Percentiles rank a stretch among this genome's conserved stretches.
These are phyloP conservation scores for Theristus sp. DNA, from an alignment of 2,888 invertebrate species.

Conservation along the genomic window DNA sequence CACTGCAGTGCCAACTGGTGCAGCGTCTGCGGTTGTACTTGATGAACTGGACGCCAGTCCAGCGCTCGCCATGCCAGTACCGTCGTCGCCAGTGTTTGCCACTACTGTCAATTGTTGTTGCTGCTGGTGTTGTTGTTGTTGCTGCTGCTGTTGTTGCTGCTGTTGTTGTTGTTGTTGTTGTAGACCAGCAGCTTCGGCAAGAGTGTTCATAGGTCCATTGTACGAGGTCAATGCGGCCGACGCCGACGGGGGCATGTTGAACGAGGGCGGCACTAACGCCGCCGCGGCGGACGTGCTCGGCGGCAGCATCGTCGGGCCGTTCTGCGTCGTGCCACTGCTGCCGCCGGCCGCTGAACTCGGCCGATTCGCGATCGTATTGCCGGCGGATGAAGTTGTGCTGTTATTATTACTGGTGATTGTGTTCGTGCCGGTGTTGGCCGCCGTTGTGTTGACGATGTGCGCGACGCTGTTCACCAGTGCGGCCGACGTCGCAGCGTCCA, in stretches of 20 bases:
- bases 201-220: neutral
- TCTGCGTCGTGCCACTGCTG: neutral
- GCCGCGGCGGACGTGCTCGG: neutral
- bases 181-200: neutral
- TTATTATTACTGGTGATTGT: too few species aligned
- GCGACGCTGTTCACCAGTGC: too few species aligned
- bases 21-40: too few species aligned
- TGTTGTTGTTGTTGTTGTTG: slow-evolving; percentile 2
- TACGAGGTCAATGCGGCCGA: neutral
- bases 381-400: neutral
- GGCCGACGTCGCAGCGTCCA: neutral
- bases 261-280: neutral
- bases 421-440: too few species aligned
- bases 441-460: too few species aligned
- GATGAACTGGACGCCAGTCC: too few species aligned
- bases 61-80: too few species aligned
- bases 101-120: too few species aligned
- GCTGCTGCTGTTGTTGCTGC: slow-evolving; percentile 4
- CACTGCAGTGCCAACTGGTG: too few species aligned
- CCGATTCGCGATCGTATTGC: neutral
- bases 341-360: neutral
- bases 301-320: neutral
- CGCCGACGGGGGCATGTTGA: neutral
- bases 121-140: too few species aligned
- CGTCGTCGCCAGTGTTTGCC: too few species aligned